Base-by-base conservation (phyloP, 2,888 invertebrate species). In the Drosophila fulvimacula region DNA sequence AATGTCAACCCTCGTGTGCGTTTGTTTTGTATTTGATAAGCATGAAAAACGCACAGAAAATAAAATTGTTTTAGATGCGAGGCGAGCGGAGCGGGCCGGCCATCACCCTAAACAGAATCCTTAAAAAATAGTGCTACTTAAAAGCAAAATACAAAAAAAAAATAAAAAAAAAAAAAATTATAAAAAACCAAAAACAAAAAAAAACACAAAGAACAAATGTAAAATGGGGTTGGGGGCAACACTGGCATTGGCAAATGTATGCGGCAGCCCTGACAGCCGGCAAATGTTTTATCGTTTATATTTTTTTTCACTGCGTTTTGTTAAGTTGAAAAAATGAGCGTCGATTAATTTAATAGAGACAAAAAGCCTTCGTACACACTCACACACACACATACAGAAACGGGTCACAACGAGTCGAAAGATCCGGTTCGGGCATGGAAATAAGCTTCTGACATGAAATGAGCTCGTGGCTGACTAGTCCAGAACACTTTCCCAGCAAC, bases 261-360 rank as follows among this genome's bases (percentile, higher is more conserved):
- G 62, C 65, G 60, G 77, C 67, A 66, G 67, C 69, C 64, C 53
- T 56, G 65, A 64, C 76, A 76, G 60, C 51, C 69, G 81, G 87
- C 87, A 81, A 86, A 86, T 86, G 83, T 81, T 86, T 85, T 86
- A 87, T 87, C 85, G 87, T 75, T 87, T 87, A 79, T 81, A 87
- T 82, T 83, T 82, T 79, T 77, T 78, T 88, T 63, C 63, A 79
- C 60, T 58, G 52, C 63, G 72, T 75, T 84, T 70, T 83, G 79
- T 90, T 91, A 91, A 91, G 91, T 90, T 90, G 89, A 90, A 91
- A 91, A 91, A 91, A 91, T 91, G 82, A 82, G 84, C 67, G 69
- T 82, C 90, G 90, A 91, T 91, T 91, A 91, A 91, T 91, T 90
- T 90, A 84, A 86, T 89, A 90, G 91, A 90, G 91, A 90, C 90